These are phyloP conservation scores for Vultur gryphus DNA, from an alignment of 2,797 vertebrate genomes.

Conservation along the genomic window DNA sequence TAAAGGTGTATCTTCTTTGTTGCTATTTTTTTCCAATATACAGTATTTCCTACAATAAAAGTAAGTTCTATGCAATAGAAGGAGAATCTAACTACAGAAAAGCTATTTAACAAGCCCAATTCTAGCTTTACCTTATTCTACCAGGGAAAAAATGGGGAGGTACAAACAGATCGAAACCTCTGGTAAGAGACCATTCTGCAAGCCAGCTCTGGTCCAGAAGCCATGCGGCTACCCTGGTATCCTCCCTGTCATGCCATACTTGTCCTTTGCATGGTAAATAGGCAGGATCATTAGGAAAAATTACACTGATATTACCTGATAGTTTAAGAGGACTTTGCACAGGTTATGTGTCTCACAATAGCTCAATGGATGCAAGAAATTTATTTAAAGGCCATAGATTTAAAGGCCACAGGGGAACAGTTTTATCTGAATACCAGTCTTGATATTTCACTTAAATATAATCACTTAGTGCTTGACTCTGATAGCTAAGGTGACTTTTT, in stretches of 20 bases:
- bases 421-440: constrained; percentile 22
- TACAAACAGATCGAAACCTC: background rate
- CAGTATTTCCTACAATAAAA: background rate
- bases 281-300: background rate
- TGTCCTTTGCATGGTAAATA: background rate
- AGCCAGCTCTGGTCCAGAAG: background rate
- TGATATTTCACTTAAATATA: constrained; percentile 36
- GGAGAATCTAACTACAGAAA: background rate
- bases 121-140: background rate
- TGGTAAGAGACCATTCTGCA: background rate
- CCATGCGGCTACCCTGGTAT: too few species aligned
- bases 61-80: background rate
- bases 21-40: background rate
- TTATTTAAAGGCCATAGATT: constrained; percentile 27
- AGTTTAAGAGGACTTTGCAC: background rate
- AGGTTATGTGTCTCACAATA: background rate
- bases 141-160: background rate
- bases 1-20: background rate
- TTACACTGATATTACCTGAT: background rate
- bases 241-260: background rate
- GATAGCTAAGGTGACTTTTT: constrained; percentile 57
- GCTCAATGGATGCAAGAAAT: background rate
- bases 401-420: constrained; percentile 2
- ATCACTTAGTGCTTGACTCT: constrained; percentile 1
- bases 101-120: background rate